Evolutionary conservation across 2,888 invertebrate genomes (phyloP).

Genomic region (Chymomyza procnemis): DNA sequence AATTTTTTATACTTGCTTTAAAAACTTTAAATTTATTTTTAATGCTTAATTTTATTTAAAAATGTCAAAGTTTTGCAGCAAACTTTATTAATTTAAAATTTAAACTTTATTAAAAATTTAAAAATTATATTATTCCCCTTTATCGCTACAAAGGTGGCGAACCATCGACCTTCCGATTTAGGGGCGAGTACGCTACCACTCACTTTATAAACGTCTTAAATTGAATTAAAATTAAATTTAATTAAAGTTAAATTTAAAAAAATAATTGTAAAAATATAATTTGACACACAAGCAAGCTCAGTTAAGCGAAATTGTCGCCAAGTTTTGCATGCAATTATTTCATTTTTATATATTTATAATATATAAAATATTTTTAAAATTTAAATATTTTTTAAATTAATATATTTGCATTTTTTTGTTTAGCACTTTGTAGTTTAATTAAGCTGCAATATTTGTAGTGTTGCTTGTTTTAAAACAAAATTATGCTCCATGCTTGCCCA

Average conservation of each 20-base stretch:
- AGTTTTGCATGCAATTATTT: too few species aligned
- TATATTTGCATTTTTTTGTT: too few species aligned
- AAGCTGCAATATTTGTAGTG: background rate
- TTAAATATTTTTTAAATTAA: too few species aligned
- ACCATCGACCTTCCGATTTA: too few species aligned
- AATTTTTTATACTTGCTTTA: background rate
- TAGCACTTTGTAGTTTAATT: background rate
- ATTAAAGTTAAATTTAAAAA: background rate
- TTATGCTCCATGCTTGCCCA: background rate
- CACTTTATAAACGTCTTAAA: too few species aligned
- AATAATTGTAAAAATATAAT: background rate
- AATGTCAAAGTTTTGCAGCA: background rate
- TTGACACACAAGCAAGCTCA: constrained; percentile 1
- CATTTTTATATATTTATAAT: too few species aligned
- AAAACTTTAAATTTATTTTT: background rate
- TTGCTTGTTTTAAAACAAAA: background rate
- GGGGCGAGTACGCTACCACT: too few species aligned
- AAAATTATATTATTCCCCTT: too few species aligned
- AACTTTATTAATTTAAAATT: background rate
- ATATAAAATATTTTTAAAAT: too few species aligned
- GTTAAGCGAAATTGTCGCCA: background rate
- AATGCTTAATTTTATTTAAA: background rate
- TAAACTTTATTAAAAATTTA: background rate
- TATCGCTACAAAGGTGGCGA: too few species aligned
- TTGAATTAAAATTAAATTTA: too few species aligned